phyloP scores from a whole-genome alignment of 2,113 vertebrate genomes.

The Lepisosteus osseus region DNA sequence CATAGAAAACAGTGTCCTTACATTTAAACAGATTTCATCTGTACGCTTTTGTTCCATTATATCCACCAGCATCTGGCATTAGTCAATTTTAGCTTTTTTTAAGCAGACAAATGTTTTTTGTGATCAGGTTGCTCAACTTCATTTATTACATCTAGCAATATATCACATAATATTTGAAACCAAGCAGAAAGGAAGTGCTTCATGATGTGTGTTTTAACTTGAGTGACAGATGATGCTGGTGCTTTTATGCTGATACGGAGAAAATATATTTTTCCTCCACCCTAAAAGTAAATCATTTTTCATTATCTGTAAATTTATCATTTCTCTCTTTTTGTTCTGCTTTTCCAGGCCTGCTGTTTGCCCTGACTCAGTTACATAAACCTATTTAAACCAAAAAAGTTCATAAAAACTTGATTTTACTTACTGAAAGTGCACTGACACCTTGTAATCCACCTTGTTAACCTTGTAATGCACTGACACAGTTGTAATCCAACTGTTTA shows the following conservation, averaged over 20 bases:
- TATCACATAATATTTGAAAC: constrained; percentile 35
- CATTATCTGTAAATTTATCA: constrained; percentile 53
- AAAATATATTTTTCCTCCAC: not conserved
- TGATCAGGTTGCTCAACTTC: constrained; percentile 51
- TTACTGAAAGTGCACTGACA: no score
- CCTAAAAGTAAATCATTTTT: constrained; percentile 49
- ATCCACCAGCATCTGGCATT: constrained; percentile 55
- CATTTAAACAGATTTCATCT: constrained; percentile 49
- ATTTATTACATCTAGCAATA: constrained; percentile 55
- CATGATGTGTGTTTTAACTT: not conserved
- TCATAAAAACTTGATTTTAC: no score
- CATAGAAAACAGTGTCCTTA: constrained; percentile 45
- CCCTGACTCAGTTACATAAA: no score
- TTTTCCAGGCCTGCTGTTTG: no score
- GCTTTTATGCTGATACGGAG: not conserved
- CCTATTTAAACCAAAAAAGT: no score
- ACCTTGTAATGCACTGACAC: no score
- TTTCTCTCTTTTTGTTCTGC: constrained; percentile 29
- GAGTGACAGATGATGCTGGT: not conserved
- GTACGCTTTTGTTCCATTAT: constrained; percentile 51
- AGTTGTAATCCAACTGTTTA: no score
- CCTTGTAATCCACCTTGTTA: no score
- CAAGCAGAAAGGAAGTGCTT: not conserved
- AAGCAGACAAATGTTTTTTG: constrained; percentile 50
- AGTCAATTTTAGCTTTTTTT: constrained; percentile 45